phyloP scores from a whole-genome alignment of 2,888 invertebrate species.

The Serrognathus titanus region DNA sequence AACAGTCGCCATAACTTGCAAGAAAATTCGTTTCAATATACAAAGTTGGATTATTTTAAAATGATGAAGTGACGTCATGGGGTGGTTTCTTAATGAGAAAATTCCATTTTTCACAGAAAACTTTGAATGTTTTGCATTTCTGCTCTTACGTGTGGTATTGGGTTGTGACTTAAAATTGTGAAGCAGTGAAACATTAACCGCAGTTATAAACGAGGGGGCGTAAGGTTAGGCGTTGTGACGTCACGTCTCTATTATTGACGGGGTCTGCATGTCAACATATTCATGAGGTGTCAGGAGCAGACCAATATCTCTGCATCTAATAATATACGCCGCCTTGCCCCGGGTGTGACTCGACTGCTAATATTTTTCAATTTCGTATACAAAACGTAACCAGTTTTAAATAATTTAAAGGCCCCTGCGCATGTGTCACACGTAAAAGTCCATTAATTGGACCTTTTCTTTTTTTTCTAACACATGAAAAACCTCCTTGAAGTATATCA shows the following conservation, averaged over 20 bases:
- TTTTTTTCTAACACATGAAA: too few relatives aligned
- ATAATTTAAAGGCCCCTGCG: neutral
- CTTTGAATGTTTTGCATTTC: neutral
- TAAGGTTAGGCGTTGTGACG: constrained; percentile 34
- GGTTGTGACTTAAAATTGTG: neutral
- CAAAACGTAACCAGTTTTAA: neutral
- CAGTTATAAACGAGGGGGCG: constrained; percentile 34
- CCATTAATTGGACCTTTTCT: neutral
- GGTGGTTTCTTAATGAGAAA: too few relatives aligned
- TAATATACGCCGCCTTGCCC: constrained; percentile 8
- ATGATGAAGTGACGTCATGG: too few relatives aligned
- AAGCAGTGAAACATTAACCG: constrained; percentile 14
- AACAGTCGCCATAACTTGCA: too few relatives aligned
- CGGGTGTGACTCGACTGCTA: neutral
- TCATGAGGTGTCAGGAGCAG: constrained; percentile 37
- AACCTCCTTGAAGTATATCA: too few relatives aligned
- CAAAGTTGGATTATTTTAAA: too few relatives aligned
- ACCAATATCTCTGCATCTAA: constrained; percentile 22
- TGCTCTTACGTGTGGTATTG: too few relatives aligned
- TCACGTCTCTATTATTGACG: constrained; percentile 30
- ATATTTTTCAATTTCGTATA: constrained; percentile 1
- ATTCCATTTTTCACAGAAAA: too few relatives aligned
- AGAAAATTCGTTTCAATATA: too few relatives aligned
- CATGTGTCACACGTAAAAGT: neutral
- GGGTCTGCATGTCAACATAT: constrained; percentile 35